These are phyloP conservation scores for Lucilia sericata DNA, from an alignment of 1,140 invertebrate species.

Conservation along the genomic window DNA sequence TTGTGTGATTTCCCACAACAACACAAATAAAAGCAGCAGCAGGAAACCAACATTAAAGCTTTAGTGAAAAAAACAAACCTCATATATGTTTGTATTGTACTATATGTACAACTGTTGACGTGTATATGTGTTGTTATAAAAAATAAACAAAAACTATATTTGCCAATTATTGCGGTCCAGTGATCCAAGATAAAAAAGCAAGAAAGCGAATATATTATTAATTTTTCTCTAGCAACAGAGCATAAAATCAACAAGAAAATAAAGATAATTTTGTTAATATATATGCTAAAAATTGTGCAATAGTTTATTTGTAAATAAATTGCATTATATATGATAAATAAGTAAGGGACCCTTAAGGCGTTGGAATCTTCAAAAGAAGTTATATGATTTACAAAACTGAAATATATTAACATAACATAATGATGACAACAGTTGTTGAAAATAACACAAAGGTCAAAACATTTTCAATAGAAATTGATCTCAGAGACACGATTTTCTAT, in stretches of 20 bases:
- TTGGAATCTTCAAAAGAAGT: neutral
- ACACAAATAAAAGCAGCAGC: too few species aligned
- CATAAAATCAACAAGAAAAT: neutral
- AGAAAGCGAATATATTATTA: neutral
- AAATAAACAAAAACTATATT: neutral
- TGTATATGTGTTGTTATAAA: neutral
- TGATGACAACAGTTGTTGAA: too few species aligned
- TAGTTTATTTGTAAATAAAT: conserved; percentile 5
- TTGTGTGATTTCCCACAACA: too few species aligned
- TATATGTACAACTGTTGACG: neutral
- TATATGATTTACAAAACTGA: neutral
- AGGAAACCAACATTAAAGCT: too few species aligned
- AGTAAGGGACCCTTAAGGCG: neutral
- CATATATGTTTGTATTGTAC: neutral
- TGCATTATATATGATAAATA: conserved; percentile 33
- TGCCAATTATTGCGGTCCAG: conserved; percentile 39
- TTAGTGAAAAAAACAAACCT: neutral
- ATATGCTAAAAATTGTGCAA: conserved; percentile 34
- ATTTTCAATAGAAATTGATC: too few species aligned
- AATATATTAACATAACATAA: neutral
- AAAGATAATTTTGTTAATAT: conserved; percentile 34
- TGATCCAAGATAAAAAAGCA: conserved; percentile 21
- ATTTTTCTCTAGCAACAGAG: neutral
- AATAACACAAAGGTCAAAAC: too few species aligned
- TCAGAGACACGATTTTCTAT: too few species aligned